Evolutionary conservation across 2,888 invertebrate genomes (phyloP).

Genomic region (Stenchaetothrips biformis): DNA sequence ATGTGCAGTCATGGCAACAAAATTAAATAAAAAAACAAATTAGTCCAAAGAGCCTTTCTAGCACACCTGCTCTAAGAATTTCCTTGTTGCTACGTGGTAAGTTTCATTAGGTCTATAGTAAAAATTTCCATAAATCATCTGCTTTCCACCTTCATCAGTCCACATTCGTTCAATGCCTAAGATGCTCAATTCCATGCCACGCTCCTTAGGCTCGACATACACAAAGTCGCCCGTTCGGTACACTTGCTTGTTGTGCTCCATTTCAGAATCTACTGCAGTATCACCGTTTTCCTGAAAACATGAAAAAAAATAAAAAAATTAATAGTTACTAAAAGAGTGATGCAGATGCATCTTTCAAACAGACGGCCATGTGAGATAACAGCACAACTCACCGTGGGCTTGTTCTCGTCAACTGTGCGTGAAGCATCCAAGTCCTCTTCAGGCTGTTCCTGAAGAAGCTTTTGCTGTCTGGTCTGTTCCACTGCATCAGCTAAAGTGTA

Average conservation of each 20-base stretch:
- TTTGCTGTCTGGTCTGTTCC: conserved; percentile 69
- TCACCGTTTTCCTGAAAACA: conserved; percentile 20
- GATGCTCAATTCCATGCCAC: conserved; percentile 66
- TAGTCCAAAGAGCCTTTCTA: background rate
- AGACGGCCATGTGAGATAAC: background rate
- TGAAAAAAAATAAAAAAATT: conserved; percentile 25
- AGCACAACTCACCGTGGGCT: conserved; percentile 41
- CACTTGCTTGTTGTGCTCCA: background rate
- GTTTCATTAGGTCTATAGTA: conserved; percentile 93
- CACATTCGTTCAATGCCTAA: conserved; percentile 85
- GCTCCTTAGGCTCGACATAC: conserved; percentile 67
- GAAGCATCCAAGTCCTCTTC: background rate
- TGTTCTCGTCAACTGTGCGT: conserved; percentile 42
- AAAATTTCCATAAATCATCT: conserved; percentile 87
- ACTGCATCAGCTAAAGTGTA: conserved; percentile 70
- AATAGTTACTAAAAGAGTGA: background rate
- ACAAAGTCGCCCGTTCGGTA: conserved; percentile 47
- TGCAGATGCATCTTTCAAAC: background rate
- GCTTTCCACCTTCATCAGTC: conserved; percentile 72
- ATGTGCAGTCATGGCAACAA: background rate
- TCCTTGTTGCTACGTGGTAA: conserved; percentile 88
- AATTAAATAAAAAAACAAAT: conserved; percentile 22
- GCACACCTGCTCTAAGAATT: conserved; percentile 77
- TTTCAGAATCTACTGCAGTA: background rate
- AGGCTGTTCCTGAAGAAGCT: conserved; percentile 60